Percentiles rank a stretch among this genome's conserved stretches.
These are phyloP conservation scores for Myopa testacea DNA, from an alignment of 2,888 invertebrate species.

Conservation along the genomic window DNA sequence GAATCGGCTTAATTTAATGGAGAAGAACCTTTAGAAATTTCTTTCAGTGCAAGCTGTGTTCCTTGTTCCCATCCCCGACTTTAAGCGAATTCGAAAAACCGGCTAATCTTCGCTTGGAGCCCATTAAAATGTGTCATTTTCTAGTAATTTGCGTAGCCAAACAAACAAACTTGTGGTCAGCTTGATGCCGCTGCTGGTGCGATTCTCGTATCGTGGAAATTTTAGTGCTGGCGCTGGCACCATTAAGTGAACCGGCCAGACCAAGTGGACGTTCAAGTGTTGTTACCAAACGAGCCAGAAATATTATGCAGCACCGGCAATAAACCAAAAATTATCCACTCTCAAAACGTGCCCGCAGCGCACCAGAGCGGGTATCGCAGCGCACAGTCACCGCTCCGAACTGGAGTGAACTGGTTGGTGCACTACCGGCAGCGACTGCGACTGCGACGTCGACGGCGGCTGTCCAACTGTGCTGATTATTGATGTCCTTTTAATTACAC, in stretches of 20 bases:
- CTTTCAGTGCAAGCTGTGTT: not conserved
- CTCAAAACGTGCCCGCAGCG: conserved; percentile 31
- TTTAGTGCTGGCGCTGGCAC: not conserved
- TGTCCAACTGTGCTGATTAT: conserved; percentile 26
- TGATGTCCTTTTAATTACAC: conserved; percentile 40
- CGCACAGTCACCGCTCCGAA: not conserved
- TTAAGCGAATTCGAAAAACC: not conserved
- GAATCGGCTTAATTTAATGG: no score
- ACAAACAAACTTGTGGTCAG: conserved; percentile 25
- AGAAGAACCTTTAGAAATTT: no score
- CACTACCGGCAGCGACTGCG: not conserved
- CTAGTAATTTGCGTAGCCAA: conserved; percentile 20
- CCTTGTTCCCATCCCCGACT: not conserved
- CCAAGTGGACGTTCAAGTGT: conserved; percentile 5
- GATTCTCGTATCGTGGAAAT: not conserved
- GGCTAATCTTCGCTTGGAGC: conserved; percentile 27
- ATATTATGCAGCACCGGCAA: not conserved
- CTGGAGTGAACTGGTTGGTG: not conserved
- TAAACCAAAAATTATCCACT: conserved; percentile 40
- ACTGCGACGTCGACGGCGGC: not conserved
- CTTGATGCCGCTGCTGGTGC: conserved; percentile 4
- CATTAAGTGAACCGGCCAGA: conserved; percentile 5
- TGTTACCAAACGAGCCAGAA: conserved; percentile 16
- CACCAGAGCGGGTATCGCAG: not conserved
- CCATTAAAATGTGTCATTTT: conserved; percentile 35